Evolutionary conservation across 2,797 vertebrate genomes (phyloP).

Genomic region (Eulemur mongoz): DNA sequence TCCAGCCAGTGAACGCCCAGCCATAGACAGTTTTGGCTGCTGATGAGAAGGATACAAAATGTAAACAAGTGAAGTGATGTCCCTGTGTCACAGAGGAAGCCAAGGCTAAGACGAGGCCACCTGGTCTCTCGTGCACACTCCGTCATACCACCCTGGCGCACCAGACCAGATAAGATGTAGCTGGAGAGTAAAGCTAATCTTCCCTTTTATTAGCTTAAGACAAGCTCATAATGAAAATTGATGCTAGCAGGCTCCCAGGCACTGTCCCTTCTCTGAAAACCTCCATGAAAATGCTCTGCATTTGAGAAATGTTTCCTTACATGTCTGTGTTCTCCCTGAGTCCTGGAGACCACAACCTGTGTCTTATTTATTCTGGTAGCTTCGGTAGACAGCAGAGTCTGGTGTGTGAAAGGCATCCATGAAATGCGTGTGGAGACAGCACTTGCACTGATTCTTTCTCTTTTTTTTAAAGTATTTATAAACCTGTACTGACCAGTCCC

Average conservation of each 20-base stretch:
- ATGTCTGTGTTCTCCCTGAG: background rate
- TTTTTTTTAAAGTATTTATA: background rate
- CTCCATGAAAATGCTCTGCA: background rate
- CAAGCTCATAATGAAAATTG: background rate
- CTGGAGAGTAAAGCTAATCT: background rate
- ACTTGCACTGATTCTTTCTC: too few relatives aligned
- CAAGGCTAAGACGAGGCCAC: background rate
- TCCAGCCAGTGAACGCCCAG: background rate
- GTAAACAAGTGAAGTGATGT: background rate
- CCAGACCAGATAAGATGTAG: background rate
- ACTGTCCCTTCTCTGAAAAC: background rate
- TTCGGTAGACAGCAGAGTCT: background rate
- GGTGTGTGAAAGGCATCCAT: background rate
- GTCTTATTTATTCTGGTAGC: background rate
- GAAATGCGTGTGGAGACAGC: background rate
- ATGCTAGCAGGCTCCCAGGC: background rate
- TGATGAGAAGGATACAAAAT: too few relatives aligned
- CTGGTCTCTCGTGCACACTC: background rate
- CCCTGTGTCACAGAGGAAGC: accelerated
- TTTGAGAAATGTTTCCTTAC: background rate
- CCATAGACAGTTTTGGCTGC: accelerated
- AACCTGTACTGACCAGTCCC: too few relatives aligned
- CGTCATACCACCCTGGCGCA: accelerated
- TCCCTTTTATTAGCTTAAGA: background rate
- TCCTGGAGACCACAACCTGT: background rate